Conservation (phyloP, 2,113 vertebrate genomes). For the Coreoperca whiteheadi region DNA sequence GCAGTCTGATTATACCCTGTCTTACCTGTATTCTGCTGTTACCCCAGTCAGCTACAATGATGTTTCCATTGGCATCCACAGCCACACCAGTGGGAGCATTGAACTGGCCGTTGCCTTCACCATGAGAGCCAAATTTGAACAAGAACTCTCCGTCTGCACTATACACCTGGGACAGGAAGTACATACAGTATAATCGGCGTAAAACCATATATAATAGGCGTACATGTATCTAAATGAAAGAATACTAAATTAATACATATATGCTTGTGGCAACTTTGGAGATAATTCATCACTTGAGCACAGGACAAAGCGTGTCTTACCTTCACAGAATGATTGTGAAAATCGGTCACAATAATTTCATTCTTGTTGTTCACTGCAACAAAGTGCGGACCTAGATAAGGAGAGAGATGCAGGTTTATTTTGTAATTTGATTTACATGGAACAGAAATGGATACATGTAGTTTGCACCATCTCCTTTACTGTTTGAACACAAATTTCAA, state of each 20-base stretch:
- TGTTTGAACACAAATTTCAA: background rate
- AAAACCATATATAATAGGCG: background rate
- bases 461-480: background rate
- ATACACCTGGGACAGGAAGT: conserved; percentile 88
- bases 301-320: conserved; percentile 75
- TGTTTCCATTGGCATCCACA: conserved; percentile 94
- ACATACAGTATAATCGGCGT: too few relatives aligned
- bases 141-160: conserved; percentile 95
- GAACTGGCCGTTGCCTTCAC: conserved; percentile 97
- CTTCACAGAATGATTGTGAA: conserved; percentile 99
- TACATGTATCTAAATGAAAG: background rate
- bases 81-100: conserved; percentile 97
- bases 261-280: background rate
- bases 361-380: conserved; percentile 99
- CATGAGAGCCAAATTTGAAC: conserved; percentile 96
- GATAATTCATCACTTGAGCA: background rate
- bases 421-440: background rate
- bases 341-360: conserved; percentile 97
- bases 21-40: conserved; percentile 97
- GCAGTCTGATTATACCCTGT: background rate
- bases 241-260: background rate
- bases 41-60: conserved; percentile 98
- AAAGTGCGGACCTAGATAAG: conserved; percentile 91
- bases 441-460: background rate
- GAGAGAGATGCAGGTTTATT: background rate